phyloP scores from a whole-genome alignment of 1,140 invertebrate genomes.

The Hyles euphorbiae region DNA sequence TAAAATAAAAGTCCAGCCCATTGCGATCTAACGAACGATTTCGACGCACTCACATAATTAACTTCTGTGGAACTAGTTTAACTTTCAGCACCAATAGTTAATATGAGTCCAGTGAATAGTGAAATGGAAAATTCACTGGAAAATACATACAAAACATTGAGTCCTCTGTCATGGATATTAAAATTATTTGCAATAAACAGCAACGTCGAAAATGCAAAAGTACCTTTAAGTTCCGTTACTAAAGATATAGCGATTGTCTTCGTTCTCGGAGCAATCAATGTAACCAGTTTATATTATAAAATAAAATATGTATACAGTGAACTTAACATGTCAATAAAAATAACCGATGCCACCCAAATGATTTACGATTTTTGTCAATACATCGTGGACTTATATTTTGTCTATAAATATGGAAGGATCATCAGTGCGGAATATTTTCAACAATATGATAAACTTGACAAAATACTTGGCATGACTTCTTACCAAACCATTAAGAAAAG shows the following conservation, averaged over 20 bases:
- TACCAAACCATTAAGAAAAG: constrained; percentile 23
- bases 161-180: constrained; percentile 9
- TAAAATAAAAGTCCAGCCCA: too few species aligned
- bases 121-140: too few species aligned
- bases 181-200: constrained; percentile 24
- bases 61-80: too few species aligned
- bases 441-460: constrained; percentile 32
- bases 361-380: constrained; percentile 46
- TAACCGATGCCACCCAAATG: constrained; percentile 44
- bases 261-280: constrained; percentile 7
- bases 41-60: too few species aligned
- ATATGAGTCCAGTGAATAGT: too few species aligned
- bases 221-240: constrained; percentile 1
- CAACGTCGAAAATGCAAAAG: constrained; percentile 10
- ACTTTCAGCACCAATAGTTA: too few species aligned
- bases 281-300: constrained; percentile 10
- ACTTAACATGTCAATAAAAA: constrained; percentile 34
- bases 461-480: constrained; percentile 22
- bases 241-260: constrained; percentile 13
- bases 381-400: constrained; percentile 41
- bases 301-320: constrained; percentile 5
- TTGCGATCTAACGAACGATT: too few species aligned
- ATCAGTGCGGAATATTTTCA: constrained; percentile 32
- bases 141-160: constrained; percentile 10
- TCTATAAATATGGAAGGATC: constrained; percentile 39